Evolutionary conservation across 2,888 invertebrate species (phyloP).

Genomic region (Brachypterus glaber): DNA sequence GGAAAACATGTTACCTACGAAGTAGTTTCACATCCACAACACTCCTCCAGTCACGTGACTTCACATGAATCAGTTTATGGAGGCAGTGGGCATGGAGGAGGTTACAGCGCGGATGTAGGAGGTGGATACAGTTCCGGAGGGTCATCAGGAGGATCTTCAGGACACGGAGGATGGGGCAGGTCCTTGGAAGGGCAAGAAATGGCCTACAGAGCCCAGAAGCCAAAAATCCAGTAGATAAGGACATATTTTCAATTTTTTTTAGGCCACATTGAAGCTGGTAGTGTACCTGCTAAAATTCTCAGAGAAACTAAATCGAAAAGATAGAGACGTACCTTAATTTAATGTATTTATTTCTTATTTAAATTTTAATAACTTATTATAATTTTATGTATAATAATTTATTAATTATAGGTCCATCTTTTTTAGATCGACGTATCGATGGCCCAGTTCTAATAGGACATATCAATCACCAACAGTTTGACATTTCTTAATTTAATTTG

Average conservation of each 20-base stretch:
- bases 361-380: slow-evolving; percentile 21
- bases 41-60: slow-evolving; percentile 58
- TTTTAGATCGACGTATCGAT: slow-evolving; percentile 29
- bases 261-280: slow-evolving; percentile 10
- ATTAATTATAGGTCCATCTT: slow-evolving; percentile 17
- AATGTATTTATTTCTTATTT: slow-evolving; percentile 30
- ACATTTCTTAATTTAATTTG: no score
- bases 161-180: slow-evolving; percentile 65
- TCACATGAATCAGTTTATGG: slow-evolving; percentile 56
- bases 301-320: slow-evolving; percentile 26
- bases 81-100: slow-evolving; percentile 31
- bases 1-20: slow-evolving; percentile 78
- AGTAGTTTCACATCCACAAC: slow-evolving; percentile 77
- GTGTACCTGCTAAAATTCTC: slow-evolving; percentile 14
- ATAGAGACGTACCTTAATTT: slow-evolving; percentile 25
- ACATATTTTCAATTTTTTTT: slow-evolving; percentile 21
- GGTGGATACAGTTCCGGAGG: slow-evolving; percentile 44
- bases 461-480: no score
- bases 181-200: slow-evolving; percentile 65
- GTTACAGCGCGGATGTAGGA: slow-evolving; percentile 48
- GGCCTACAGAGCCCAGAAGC: slow-evolving; percentile 67
- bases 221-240: no score
- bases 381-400: slow-evolving; percentile 20
- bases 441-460: no score
- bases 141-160: slow-evolving; percentile 50